A percentile compares a stretch with the other conserved stretches of the same genome.
Conservation (phyloP, 2,888 invertebrate species). For the Opisthograptis luteolata region DNA sequence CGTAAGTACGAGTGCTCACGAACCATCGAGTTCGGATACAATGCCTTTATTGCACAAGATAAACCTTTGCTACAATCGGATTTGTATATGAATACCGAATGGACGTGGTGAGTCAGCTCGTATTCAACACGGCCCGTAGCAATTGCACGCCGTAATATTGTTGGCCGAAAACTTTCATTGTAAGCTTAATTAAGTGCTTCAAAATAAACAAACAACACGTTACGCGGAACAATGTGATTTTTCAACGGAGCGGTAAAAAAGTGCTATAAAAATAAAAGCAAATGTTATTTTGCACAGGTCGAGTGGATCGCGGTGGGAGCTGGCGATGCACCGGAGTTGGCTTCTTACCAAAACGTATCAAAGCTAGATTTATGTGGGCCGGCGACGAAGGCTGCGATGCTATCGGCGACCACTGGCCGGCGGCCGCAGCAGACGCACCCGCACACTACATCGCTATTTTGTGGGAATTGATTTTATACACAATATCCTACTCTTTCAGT, state of each 20-base stretch:
- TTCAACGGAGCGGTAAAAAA: constrained; percentile 22
- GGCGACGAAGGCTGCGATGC: constrained; percentile 76
- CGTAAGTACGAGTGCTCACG: constrained; percentile 48
- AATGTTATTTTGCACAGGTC: constrained; percentile 57
- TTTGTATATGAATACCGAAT: constrained; percentile 66
- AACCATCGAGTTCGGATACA: constrained; percentile 43
- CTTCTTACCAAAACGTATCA: constrained; percentile 81
- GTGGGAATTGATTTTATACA: constrained; percentile 65
- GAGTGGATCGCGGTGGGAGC: constrained; percentile 47
- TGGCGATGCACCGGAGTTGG: constrained; percentile 65
- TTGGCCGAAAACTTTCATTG: constrained; percentile 47
- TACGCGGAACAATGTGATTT: constrained; percentile 11
- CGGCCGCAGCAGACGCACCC: constrained; percentile 15
- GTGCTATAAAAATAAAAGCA: constrained; percentile 51
- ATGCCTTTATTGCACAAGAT: constrained; percentile 67
- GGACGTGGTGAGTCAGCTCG: constrained; percentile 57
- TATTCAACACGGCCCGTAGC: constrained; percentile 46
- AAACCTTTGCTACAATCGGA: constrained; percentile 65
- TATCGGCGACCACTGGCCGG: constrained; percentile 57
- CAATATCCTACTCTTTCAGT: constrained; percentile 34
- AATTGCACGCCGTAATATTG: constrained; percentile 48
- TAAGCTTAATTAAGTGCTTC: constrained; percentile 47
- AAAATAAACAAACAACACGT: constrained; percentile 41
- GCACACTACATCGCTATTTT: constrained; percentile 56
- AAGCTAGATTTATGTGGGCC: constrained; percentile 79